phyloP scores from a whole-genome alignment of 2,113 vertebrate genomes.

The Bufo bufo region DNA sequence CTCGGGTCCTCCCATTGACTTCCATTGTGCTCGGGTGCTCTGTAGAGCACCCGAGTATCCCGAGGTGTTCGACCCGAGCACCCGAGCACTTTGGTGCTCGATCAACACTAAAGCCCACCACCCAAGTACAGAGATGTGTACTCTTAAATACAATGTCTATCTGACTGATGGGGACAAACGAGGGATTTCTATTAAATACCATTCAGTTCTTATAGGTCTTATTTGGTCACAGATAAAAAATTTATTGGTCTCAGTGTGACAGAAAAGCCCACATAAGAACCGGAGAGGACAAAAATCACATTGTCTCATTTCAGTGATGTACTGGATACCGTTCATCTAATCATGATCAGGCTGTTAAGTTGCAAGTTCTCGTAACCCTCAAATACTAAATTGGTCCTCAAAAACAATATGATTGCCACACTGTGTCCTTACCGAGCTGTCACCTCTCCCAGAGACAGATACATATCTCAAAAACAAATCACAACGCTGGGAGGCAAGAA shows the following conservation, averaged over 20 bases:
- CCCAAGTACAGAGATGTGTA: neutral
- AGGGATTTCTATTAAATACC: neutral
- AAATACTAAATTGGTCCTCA: neutral
- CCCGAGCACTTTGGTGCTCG: too few species aligned
- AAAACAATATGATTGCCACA: neutral
- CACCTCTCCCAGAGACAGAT: conserved; percentile 29
- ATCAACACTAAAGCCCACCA: too few species aligned
- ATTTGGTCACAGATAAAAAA: neutral
- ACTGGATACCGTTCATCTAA: neutral
- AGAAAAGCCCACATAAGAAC: neutral
- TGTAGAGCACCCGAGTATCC: too few species aligned
- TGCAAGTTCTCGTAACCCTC: neutral
- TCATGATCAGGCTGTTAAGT: neutral
- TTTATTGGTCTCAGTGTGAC: neutral
- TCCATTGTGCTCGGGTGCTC: too few species aligned
- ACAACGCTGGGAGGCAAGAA: conserved; percentile 23
- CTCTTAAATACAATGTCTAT: neutral
- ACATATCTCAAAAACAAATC: conserved; percentile 43
- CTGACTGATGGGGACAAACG: neutral
- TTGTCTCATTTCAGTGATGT: neutral
- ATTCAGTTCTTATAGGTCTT: neutral
- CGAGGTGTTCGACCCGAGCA: too few species aligned
- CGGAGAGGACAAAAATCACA: neutral
- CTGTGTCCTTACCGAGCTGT: neutral
- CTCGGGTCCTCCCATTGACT: too few species aligned